phyloP scores from a whole-genome alignment of 2,797 vertebrate genomes.

The Melopsittacus undulatus region DNA sequence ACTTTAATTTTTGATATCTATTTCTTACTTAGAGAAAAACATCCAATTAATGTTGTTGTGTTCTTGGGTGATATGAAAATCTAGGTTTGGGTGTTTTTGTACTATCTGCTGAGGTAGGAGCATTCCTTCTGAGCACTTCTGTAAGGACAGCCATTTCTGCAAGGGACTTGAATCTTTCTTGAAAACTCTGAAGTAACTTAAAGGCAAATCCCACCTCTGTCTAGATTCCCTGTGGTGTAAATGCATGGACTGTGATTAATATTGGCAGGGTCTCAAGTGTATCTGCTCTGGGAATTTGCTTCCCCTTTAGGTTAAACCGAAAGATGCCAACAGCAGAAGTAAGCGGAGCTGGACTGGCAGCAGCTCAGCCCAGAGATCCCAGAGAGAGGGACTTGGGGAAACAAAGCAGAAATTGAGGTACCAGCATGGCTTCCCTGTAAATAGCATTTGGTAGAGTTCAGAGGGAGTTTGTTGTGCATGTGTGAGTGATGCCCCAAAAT shows the following conservation, averaged over 20 bases:
- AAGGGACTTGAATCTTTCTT: not conserved
- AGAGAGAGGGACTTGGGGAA: not conserved
- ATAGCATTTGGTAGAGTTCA: not conserved
- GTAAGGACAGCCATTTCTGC: not conserved
- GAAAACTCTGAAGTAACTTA: not conserved
- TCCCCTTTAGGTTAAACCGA: not conserved
- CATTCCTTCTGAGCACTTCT: not conserved
- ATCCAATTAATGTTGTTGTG: not conserved
- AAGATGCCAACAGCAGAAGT: not conserved
- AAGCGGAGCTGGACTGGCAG: not conserved
- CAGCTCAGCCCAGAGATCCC: not conserved
- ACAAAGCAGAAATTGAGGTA: not conserved
- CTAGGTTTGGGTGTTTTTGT: not conserved
- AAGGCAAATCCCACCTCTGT: not conserved
- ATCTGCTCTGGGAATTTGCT: not conserved
- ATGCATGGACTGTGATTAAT: not conserved
- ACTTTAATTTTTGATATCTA: not conserved
- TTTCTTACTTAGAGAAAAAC: not conserved
- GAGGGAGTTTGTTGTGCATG: not conserved
- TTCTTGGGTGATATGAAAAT: not conserved
- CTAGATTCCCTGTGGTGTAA: not conserved
- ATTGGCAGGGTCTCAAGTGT: not conserved
- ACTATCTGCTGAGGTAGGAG: not conserved
- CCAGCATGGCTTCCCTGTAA: not conserved
- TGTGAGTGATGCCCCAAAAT: not conserved